phyloP scores from a whole-genome alignment of 2,113 vertebrate species.

The Oxyruncus cristatus region DNA sequence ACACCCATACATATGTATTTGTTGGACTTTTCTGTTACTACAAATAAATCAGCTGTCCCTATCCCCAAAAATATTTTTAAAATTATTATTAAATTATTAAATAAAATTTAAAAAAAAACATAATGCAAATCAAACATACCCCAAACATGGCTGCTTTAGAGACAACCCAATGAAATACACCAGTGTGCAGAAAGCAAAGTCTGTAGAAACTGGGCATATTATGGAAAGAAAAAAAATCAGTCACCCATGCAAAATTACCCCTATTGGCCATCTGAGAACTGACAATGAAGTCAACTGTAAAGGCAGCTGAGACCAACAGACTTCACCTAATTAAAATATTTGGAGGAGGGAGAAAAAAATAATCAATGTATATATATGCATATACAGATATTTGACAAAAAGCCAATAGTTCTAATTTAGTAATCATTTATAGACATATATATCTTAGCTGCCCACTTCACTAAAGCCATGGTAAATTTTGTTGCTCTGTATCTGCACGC shows the following conservation, averaged over 20 bases:
- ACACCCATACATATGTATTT: neutral
- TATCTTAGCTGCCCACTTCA: neutral
- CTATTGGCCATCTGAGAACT: constrained; percentile 57
- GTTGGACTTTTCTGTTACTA: neutral
- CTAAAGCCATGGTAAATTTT: neutral
- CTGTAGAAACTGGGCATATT: neutral
- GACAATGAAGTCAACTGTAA: constrained; percentile 46
- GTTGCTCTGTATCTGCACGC: neutral
- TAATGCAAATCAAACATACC: neutral
- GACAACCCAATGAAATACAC: neutral
- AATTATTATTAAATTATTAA: neutral
- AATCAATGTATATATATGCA: neutral
- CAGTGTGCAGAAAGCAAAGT: neutral
- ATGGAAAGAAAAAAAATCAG: constrained; percentile 22
- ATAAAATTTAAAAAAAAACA: neutral
- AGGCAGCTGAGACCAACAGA: constrained; percentile 59
- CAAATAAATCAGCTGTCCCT: neutral
- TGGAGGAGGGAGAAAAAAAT: neutral
- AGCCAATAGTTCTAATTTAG: neutral
- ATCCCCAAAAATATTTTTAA: neutral
- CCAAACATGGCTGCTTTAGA: neutral
- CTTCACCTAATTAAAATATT: constrained; percentile 11
- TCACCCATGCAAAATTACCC: constrained; percentile 27
- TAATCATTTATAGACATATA: neutral
- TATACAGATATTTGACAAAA: neutral